Evolutionary conservation across 2,797 vertebrate species (phyloP).

Genomic region (Bradypus variegatus): DNA sequence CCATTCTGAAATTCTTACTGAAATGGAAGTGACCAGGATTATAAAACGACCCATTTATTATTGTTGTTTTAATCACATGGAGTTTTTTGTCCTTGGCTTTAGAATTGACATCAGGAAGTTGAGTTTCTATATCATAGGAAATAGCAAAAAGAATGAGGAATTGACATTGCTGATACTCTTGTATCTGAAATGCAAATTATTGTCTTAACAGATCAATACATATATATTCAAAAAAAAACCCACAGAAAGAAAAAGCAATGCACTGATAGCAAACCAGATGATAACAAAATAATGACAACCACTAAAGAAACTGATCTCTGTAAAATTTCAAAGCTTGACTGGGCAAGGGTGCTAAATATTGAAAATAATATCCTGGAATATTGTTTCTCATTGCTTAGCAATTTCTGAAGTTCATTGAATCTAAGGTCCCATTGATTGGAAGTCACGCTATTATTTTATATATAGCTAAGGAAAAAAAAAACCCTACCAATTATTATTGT

Average conservation of each 20-base stretch:
- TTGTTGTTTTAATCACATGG: not conserved
- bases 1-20: not conserved
- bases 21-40: not conserved
- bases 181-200: not conserved
- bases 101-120: not conserved
- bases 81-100: not conserved
- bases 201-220: not conserved
- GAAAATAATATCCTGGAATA: not conserved
- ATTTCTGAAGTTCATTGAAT: conserved; percentile 16
- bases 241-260: not conserved
- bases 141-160: not conserved
- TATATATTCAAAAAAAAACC: not conserved
- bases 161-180: not conserved
- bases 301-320: not conserved
- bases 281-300: not conserved
- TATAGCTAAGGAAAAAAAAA: conserved; percentile 2
- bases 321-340: conserved; percentile 9
- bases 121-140: not conserved
- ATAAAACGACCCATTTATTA: not conserved
- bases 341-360: not conserved
- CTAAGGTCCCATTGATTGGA: not conserved
- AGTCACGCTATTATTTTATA: not conserved
- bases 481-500: not conserved
- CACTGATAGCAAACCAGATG: not conserved
- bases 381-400: not conserved